Conservation (phyloP, 2,888 invertebrate species). For the Cosmia trapezina region DNA sequence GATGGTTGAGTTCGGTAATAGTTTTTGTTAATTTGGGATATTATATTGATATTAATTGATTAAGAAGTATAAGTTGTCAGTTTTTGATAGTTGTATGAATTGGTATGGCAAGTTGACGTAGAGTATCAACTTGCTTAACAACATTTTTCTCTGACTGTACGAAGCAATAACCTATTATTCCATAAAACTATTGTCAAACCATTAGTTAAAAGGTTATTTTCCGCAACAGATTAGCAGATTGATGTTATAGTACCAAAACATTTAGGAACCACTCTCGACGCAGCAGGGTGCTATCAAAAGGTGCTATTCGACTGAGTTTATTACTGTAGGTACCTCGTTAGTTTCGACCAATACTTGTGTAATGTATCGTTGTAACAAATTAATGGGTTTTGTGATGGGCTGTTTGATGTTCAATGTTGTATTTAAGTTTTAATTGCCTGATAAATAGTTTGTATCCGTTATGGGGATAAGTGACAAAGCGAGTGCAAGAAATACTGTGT, state of each 20-base stretch:
- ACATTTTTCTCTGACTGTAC: no score
- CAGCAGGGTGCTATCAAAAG: slow-evolving; percentile 51
- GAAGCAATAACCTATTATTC: no score
- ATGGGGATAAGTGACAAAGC: no score
- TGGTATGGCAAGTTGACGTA: no score
- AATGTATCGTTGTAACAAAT: slow-evolving; percentile 26
- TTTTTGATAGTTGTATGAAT: no score
- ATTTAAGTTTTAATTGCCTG: slow-evolving; percentile 1
- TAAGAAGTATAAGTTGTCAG: no score
- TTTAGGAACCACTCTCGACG: slow-evolving; percentile 47
- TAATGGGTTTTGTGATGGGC: slow-evolving; percentile 21
- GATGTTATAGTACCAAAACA: slow-evolving; percentile 29
- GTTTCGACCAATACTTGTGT: not conserved
- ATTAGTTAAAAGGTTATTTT: slow-evolving; percentile 34
- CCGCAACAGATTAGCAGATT: slow-evolving; percentile 45
- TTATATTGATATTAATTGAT: no score
- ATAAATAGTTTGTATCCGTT: no score
- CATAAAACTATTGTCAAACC: slow-evolving; percentile 12
- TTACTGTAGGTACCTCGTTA: slow-evolving; percentile 14
- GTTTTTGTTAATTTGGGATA: no score
- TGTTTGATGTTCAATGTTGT: not conserved
- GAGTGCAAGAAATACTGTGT: no score
- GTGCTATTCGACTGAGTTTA: slow-evolving; percentile 34
- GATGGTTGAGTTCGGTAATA: no score
- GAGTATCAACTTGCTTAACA: no score